Base-by-base conservation (phyloP, 2,797 vertebrate genomes). In the Pelobates cultripes region DNA sequence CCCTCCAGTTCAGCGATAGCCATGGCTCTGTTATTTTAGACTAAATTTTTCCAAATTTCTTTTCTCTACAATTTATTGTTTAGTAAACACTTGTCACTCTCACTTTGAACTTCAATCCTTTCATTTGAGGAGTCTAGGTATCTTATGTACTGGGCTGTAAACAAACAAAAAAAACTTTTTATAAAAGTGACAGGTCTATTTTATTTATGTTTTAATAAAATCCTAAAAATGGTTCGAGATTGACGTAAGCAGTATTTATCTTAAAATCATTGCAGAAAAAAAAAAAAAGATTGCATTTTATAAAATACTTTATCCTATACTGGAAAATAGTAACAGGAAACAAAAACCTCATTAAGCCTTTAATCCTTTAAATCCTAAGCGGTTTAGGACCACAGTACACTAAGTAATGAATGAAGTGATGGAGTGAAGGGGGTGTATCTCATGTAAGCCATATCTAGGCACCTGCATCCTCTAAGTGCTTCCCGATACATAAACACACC, bases 311-410 rank as follows among this genome's bases (percentile, higher is more conserved):
- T 75, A 64, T n/a, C 8, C 45, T 69, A 41, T 60, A 55, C 68
- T 75, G 15, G 57, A 64, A 78, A 72, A 82, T 77, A 53, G 79
- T 79, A 79, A 75, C 70, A 75, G 63, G 77, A 79, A 84, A 79
- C 72, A 60, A 77, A 75, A 76, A 61, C 60, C 55, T 14, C 55
- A 60, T 74, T 79, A 79, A 84, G 57, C 77, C 63, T 75, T 76
- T 84, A 79, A 84, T 79, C 77, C 82, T 66, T 72, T 42, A 76
- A 80, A 79, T 79, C 71, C 69, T 84, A 84, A 84, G 82, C 72
- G 82, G 82, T 75, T 84, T 84, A 84, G 72, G 82, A 76, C 67
- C 73, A 72, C 60, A 55, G 82, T 60, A 76, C 66, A 67, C 82
- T 84, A 72, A 84, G 82, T 84, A 84, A 84, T 83, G 55, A 84